Percentiles rank a stretch among this genome's conserved stretches.
These are phyloP conservation scores for Caligus rogercresseyi DNA, from an alignment of 1,140 invertebrate species.

Conservation along the genomic window DNA sequence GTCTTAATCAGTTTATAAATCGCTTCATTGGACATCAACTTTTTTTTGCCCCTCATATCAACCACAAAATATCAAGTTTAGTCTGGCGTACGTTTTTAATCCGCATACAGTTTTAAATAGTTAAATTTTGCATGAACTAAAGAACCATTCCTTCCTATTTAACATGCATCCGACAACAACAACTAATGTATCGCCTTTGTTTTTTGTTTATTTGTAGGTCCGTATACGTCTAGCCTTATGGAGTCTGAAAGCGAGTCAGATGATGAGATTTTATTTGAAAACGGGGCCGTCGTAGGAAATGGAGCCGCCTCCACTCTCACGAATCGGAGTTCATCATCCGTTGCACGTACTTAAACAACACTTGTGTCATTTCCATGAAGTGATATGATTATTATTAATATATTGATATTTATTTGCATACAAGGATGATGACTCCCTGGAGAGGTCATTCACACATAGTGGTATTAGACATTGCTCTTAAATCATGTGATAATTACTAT, in stretches of 20 bases:
- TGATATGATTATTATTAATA: no score
- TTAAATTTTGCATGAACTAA: background rate
- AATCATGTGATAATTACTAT: no score
- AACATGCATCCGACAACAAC: background rate
- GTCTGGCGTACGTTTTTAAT: background rate
- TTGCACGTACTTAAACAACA: background rate
- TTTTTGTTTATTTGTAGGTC: background rate
- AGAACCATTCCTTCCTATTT: background rate
- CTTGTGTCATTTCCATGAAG: background rate
- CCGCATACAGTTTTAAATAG: background rate
- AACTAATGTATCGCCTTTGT: no score
- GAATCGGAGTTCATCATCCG: background rate
- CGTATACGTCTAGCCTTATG: slow-evolving; percentile 12
- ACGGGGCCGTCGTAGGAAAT: background rate
- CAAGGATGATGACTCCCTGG: no score
- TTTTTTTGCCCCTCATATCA: no score
- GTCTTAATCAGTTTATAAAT: no score
- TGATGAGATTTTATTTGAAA: slow-evolving; percentile 13
- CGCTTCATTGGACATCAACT: no score
- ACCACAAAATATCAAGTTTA: no score
- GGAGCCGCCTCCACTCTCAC: background rate
- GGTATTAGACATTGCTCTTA: no score
- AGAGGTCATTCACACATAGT: no score
- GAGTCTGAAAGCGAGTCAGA: slow-evolving; percentile 6
- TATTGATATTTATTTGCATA: no score